Percentiles rank a stretch among this genome's conserved stretches.
Evolutionary conservation across 2,888 invertebrate genomes (phyloP).

Genomic region (Orthosia gothica): DNA sequence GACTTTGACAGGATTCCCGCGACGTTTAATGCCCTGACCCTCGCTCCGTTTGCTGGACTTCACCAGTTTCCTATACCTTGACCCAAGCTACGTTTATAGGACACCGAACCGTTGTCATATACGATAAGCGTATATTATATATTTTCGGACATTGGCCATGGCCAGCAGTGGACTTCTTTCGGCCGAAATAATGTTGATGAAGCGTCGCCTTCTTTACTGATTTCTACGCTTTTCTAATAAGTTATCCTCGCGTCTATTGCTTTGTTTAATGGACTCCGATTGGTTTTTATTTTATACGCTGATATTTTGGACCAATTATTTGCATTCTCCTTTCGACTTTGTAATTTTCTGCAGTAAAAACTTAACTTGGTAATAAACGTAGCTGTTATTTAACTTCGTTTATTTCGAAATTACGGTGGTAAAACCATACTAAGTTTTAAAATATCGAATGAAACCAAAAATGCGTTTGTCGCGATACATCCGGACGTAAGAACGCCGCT

Average conservation of each 20-base stretch:
- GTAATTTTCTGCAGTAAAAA: not conserved
- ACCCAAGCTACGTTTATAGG: too few relatives aligned
- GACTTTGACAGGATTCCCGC: not conserved
- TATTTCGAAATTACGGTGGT: not conserved
- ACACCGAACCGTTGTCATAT: too few relatives aligned
- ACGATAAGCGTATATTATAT: too few relatives aligned
- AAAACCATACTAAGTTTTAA: too few relatives aligned
- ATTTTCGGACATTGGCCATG: too few relatives aligned
- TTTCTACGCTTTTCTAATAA: not conserved
- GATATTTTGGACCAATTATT: not conserved
- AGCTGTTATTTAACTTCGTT: not conserved
- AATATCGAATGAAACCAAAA: not conserved
- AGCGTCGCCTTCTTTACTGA: not conserved
- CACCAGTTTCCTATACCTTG: too few relatives aligned
- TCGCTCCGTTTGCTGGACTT: not conserved
- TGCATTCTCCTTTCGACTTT: constrained; percentile 1
- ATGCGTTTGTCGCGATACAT: not conserved
- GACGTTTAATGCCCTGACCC: not conserved
- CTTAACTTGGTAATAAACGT: too few relatives aligned
- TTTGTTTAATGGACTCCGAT: not conserved
- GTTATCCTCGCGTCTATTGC: not conserved
- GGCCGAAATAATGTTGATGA: too few relatives aligned
- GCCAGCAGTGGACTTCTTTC: too few relatives aligned
- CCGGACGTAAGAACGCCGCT: not conserved
- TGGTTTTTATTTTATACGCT: not conserved